phyloP scores from a whole-genome alignment of 2,113 vertebrate genomes.

The Pandion haliaetus region DNA sequence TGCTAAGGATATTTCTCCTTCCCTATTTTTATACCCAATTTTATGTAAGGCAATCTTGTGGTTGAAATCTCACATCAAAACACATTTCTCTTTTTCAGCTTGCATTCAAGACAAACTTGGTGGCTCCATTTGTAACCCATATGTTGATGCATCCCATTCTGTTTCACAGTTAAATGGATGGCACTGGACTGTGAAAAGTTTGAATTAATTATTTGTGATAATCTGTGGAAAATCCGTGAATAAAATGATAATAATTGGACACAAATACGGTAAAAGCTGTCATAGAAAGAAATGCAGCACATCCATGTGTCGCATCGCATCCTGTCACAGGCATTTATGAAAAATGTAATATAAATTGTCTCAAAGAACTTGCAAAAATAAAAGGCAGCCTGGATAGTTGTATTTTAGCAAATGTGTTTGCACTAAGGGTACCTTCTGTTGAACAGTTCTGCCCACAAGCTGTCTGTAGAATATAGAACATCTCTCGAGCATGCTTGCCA shows the following conservation, averaged over 20 bases:
- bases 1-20: not conserved
- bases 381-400: constrained; percentile 78
- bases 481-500: constrained; percentile 96
- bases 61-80: constrained; percentile 57
- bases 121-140: constrained; percentile 61
- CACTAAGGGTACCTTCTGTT: constrained; percentile 96
- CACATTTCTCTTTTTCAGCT: constrained; percentile 50
- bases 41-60: constrained; percentile 21
- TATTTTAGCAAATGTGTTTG: constrained; percentile 81
- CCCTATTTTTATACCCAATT: not conserved
- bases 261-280: constrained; percentile 61
- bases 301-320: constrained; percentile 70
- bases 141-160: constrained; percentile 54
- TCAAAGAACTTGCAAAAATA: constrained; percentile 63
- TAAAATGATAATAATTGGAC: constrained; percentile 68
- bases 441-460: constrained; percentile 99
- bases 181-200: constrained; percentile 51
- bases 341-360: constrained; percentile 78
- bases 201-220: constrained; percentile 61
- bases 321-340: constrained; percentile 76
- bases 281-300: constrained; percentile 66
- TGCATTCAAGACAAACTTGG: constrained; percentile 60
- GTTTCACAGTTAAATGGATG: constrained; percentile 58
- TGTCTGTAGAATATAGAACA: constrained; percentile 98
- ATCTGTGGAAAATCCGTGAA: constrained; percentile 52